Conservation (phyloP, 2,113 vertebrate genomes). For the Dolichallabes microphthalmus region DNA sequence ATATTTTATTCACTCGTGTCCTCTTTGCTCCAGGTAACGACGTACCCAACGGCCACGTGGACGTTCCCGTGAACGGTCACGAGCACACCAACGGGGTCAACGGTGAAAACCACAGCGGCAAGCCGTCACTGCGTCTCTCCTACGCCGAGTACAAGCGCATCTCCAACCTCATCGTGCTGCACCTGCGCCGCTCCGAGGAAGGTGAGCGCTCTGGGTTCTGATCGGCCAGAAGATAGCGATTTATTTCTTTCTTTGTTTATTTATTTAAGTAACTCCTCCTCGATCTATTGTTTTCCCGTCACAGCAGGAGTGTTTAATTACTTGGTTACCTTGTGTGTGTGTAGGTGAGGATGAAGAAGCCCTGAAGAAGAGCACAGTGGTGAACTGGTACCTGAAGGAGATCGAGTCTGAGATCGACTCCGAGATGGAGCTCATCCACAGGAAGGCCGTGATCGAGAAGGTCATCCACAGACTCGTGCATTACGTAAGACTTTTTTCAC, state of each 20-base stretch:
- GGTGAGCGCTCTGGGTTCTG: slow-evolving; percentile 66
- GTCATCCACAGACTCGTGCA: slow-evolving; percentile 91
- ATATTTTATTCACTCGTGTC: no score
- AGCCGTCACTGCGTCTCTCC: slow-evolving; percentile 82
- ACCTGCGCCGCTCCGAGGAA: slow-evolving; percentile 88
- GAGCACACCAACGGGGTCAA: slow-evolving; percentile 71
- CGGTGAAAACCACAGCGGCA: slow-evolving; percentile 65
- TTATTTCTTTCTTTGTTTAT: not conserved
- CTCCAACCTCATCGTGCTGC: slow-evolving; percentile 93
- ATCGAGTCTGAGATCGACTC: slow-evolving; percentile 96
- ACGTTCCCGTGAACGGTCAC: slow-evolving; percentile 59
- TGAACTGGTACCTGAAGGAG: slow-evolving; percentile 98
- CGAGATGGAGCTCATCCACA: slow-evolving; percentile 90
- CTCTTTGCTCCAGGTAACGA: slow-evolving; percentile 68
- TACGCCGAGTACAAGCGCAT: slow-evolving; percentile 90
- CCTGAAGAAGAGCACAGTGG: slow-evolving; percentile 86
- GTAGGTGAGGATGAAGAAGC: slow-evolving; percentile 86
- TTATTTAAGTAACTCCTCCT: not conserved
- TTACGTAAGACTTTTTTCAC: slow-evolving; percentile 75
- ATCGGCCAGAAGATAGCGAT: not conserved
- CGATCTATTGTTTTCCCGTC: not conserved
- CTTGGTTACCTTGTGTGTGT: not conserved
- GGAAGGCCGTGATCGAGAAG: slow-evolving; percentile 91
- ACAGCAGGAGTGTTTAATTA: not conserved
- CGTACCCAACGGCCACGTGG: slow-evolving; percentile 74